A percentile compares a stretch with the other conserved stretches of the same genome.
phyloP scores from a whole-genome alignment of 2,888 invertebrate species.

The Chydorus sphaericus region DNA sequence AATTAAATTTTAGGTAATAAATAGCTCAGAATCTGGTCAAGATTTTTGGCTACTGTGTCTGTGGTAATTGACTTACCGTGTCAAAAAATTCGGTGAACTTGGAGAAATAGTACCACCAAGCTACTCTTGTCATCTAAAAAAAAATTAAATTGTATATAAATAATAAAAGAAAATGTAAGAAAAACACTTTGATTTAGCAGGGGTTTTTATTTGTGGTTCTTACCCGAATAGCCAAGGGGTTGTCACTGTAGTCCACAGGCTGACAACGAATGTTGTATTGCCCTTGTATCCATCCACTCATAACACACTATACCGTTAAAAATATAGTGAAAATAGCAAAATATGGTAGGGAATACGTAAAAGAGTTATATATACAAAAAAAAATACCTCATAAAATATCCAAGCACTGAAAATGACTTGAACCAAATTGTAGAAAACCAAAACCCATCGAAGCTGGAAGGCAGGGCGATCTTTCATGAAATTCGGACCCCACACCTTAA shows the following conservation, averaged over 20 bases:
- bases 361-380: no score
- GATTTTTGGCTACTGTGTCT: no score
- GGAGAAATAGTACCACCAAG: not conserved
- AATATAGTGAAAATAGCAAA: no score
- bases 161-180: no score
- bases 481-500: not conserved
- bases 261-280: not conserved
- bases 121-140: no score
- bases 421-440: not conserved
- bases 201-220: no score
- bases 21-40: no score
- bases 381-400: slow-evolving; percentile 32
- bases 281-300: slow-evolving; percentile 16
- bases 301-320: slow-evolving; percentile 25
- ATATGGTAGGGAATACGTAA: no score
- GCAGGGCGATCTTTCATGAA: not conserved
- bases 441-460: not conserved
- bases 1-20: no score
- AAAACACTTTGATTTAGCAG: no score
- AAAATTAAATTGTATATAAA: no score
- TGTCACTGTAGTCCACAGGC: not conserved
- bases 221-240: not conserved
- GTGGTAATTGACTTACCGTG: no score
- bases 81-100: not conserved
- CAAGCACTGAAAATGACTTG: not conserved